phyloP scores from a whole-genome alignment of 2,797 vertebrate genomes.

The Paguma larvata region DNA sequence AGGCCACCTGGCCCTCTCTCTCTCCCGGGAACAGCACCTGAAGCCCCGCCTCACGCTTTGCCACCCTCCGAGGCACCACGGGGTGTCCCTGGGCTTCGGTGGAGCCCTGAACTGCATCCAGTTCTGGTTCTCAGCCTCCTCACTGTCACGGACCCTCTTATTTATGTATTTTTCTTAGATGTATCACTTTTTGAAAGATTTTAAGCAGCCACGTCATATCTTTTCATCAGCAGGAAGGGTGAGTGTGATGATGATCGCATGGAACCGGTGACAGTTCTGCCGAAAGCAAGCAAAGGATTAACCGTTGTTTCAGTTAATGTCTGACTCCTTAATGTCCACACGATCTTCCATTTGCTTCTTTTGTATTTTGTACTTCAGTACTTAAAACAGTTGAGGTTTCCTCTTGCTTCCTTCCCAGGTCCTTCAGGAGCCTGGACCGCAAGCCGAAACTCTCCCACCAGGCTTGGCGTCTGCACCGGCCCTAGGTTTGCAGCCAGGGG shows the following conservation, averaged over 20 bases:
- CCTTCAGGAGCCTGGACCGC: background rate
- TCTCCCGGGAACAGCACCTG: background rate
- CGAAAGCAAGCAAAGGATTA: background rate
- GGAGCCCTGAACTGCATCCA: background rate
- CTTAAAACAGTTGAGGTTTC: background rate
- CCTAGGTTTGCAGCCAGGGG: background rate
- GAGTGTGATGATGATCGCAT: background rate
- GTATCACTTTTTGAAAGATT: background rate
- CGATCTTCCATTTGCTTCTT: background rate
- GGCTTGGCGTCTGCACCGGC: background rate
- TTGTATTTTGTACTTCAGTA: fast-evolving
- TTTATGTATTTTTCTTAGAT: background rate
- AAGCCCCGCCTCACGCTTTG: background rate
- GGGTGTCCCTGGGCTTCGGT: background rate
- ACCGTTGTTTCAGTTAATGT: background rate
- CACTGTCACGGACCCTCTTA: background rate
- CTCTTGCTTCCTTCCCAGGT: background rate
- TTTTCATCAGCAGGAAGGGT: background rate
- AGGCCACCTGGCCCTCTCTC: background rate
- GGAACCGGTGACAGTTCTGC: background rate
- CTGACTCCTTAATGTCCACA: background rate
- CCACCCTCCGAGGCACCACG: background rate
- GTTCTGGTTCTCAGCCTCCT: background rate
- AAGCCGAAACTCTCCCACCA: background rate
- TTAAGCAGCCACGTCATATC: background rate